Conservation (phyloP, 2,113 vertebrate genomes). For the Mungos mungo region DNA sequence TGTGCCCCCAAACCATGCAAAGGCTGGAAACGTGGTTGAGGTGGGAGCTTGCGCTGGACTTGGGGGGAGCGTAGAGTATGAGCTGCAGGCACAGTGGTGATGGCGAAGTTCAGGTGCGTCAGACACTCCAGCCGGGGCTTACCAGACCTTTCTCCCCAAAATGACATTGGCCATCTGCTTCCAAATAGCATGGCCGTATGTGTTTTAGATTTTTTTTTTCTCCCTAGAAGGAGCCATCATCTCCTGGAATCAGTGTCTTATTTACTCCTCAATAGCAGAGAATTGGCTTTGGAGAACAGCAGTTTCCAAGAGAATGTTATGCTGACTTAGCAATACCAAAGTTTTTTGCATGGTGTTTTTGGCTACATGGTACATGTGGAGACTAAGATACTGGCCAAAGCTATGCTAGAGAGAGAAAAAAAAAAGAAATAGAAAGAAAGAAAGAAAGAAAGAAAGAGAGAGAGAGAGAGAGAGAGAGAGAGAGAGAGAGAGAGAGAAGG, state of each 20-base stretch:
- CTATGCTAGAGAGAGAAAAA: not conserved
- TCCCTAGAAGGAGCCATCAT: not conserved
- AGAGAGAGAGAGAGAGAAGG: no score
- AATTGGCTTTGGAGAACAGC: not conserved
- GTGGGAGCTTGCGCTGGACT: not conserved
- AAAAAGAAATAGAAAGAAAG: no score
- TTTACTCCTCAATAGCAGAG: not conserved
- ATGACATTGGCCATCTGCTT: not conserved
- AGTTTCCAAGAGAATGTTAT: not conserved
- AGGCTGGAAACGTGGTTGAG: not conserved
- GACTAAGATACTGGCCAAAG: not conserved
- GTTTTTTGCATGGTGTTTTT: not conserved
- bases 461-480: no score
- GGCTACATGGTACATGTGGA: not conserved
- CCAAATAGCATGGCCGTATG: not conserved
- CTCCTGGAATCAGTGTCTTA: not conserved
- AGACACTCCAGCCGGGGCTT: not conserved
- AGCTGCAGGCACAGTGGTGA: accelerated
- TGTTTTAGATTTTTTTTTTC: not conserved
- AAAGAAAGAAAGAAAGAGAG: no score
- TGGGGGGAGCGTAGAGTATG: not conserved
- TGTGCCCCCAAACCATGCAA: not conserved
- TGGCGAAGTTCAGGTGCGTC: not conserved
- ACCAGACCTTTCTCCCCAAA: not conserved
- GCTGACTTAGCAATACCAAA: not conserved